Evolutionary conservation across 2,797 vertebrate species (phyloP).

Genomic region (Diplodus sargus): DNA sequence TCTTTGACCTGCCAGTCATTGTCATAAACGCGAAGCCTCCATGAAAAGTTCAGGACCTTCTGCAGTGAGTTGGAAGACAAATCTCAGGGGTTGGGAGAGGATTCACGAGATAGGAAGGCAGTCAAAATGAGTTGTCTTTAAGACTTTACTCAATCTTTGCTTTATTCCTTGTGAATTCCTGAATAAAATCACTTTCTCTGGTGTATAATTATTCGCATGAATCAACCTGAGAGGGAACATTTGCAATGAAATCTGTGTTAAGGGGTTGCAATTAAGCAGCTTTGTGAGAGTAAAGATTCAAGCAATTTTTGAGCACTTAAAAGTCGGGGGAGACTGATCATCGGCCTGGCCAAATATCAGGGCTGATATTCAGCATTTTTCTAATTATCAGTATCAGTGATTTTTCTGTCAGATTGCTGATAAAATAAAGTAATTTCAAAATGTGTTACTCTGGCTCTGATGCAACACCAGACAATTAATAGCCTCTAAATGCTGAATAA

Average conservation of each 20-base stretch:
- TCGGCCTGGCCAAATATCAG: too few species aligned
- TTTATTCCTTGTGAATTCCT: not conserved
- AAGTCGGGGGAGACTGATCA: too few species aligned
- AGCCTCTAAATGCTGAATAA: too few species aligned
- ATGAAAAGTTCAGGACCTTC: conserved; percentile 9
- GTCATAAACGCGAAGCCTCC: conserved; percentile 26
- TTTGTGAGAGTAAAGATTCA: too few species aligned
- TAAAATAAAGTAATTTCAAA: too few species aligned
- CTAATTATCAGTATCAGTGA: too few species aligned
- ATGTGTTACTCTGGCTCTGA: too few species aligned
- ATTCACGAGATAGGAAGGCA: not conserved
- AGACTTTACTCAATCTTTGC: not conserved
- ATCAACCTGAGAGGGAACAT: not conserved
- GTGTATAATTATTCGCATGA: not conserved
- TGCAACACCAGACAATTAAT: too few species aligned
- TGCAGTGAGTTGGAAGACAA: conserved; percentile 2
- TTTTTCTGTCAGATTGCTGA: too few species aligned
- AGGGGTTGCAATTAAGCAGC: not conserved
- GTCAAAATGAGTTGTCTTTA: not conserved
- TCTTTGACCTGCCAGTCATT: conserved; percentile 45
- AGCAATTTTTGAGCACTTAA: too few species aligned
- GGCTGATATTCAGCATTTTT: too few species aligned
- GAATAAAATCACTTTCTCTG: not conserved
- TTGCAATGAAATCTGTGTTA: not conserved
- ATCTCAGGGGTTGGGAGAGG: not conserved